These are phyloP conservation scores for Drosophila kambysellisi DNA, from an alignment of 2,888 invertebrate species.

Conservation along the genomic window DNA sequence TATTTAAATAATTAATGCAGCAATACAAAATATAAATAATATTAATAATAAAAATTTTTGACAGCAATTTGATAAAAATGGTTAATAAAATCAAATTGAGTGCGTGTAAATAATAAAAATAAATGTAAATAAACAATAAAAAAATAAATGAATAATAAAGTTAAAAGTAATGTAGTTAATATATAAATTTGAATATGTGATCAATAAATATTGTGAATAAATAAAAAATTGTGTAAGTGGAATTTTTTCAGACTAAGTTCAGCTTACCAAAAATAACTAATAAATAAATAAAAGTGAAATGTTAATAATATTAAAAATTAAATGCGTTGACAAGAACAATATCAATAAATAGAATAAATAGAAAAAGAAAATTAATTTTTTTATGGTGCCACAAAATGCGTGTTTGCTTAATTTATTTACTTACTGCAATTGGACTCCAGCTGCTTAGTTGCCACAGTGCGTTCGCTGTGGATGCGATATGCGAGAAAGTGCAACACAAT, in stretches of 20 bases:
- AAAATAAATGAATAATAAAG: background rate
- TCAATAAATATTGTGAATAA: background rate
- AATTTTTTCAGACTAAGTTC: background rate
- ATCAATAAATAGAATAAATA: background rate
- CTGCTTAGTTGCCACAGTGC: background rate
- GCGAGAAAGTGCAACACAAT: constrained; percentile 71
- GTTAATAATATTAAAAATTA: background rate
- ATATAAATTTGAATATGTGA: background rate
- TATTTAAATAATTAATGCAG: background rate
- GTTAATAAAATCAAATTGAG: background rate
- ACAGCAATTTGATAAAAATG: background rate
- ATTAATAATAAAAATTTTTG: background rate
- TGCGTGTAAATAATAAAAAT: background rate
- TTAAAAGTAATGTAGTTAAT: background rate
- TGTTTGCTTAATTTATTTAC: constrained; percentile 9
- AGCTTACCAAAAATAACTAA: background rate
- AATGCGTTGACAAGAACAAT: background rate
- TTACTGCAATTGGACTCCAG: background rate
- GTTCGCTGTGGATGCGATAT: constrained; percentile 65
- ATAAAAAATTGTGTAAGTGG: background rate
- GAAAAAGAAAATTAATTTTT: background rate
- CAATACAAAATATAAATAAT: too few species aligned
- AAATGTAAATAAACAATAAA: too few species aligned
- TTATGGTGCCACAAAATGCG: constrained; percentile 6
- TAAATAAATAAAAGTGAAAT: background rate